Base-by-base conservation (phyloP, 1,140 invertebrate species). In the Danaus melanippus region DNA sequence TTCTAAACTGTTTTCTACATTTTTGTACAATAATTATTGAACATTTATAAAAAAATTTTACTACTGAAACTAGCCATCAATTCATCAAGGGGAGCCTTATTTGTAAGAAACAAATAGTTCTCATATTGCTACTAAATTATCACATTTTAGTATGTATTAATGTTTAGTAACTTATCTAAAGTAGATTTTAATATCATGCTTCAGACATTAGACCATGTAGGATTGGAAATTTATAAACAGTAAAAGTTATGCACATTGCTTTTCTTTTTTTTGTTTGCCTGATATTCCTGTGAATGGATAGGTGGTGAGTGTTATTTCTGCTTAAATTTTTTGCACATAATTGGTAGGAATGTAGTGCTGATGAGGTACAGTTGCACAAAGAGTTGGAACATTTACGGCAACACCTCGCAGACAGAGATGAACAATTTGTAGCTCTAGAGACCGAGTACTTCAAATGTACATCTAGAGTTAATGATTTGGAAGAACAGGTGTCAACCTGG, bases 311-410 rank as follows among this genome's bases (percentile, higher is more conserved):
- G 32, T 48, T 21, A 17, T 72, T 69, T 69, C 54, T 61, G 60
- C 69, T 69, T 67, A 56, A 72, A 72, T 71, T 71, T 58, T 71
- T 50, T 74, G 68, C 73, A 74, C 73, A 69, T 54, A 62, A 70
- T 74, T 71, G 58, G 52, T 79, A 87, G 86, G 84, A 84, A 64
- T 86, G 81, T 69, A 73, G 74, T 66, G 77, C 75, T 52, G 79
- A 68, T 67, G 76, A 74, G 66, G 88, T 93, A 64, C 93, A 95
- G 79, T 87, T 96, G 53, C 93, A 94, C 78, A 92, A 92, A 15
- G 95, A 97, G 88, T 95, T 97, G 74, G 95, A 96, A 78, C 93
- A 94, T 78, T 86, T 97, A 58, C 92, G 94, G 71, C 93, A 94
- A 75, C 90, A 93, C 63, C 74, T 97, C 43, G 76, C 92, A 12